Evolutionary conservation across 2,797 vertebrate species (phyloP).

Genomic region (Amphiprion clarkii): DNA sequence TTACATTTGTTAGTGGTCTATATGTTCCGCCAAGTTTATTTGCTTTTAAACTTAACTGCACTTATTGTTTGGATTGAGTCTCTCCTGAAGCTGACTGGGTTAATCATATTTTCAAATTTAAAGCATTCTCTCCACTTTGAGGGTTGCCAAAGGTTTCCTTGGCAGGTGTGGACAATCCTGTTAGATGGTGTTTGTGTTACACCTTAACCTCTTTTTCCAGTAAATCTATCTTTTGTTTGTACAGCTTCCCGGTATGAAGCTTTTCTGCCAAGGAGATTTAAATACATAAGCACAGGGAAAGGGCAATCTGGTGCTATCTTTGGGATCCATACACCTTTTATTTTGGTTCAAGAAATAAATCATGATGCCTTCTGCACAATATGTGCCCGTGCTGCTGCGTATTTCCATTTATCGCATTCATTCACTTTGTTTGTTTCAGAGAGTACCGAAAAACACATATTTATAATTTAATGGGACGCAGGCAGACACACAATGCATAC

Average conservation of each 20-base stretch:
- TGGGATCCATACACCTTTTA: constrained; percentile 20
- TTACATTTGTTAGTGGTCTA: too few relatives aligned
- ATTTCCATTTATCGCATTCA: neutral
- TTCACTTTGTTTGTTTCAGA: neutral
- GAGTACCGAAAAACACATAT: neutral
- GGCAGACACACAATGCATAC: neutral
- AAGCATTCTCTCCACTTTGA: constrained; percentile 67
- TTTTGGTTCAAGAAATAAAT: constrained; percentile 32
- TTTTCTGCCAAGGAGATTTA: constrained; percentile 66
- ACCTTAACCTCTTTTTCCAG: constrained; percentile 76
- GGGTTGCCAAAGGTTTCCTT: constrained; percentile 70
- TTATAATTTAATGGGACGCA: neutral
- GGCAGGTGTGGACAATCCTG: constrained; percentile 82
- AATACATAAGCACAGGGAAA: constrained; percentile 33
- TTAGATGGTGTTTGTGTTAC: constrained; percentile 74
- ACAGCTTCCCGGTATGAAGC: constrained; percentile 51
- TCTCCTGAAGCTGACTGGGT: constrained; percentile 70
- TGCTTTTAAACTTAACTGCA: constrained; percentile 52
- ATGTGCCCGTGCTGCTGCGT: neutral
- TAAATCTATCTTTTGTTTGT: constrained; percentile 70
- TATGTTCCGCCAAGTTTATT: constrained; percentile 4
- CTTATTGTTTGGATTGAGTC: constrained; percentile 64
- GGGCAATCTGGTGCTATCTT: constrained; percentile 37
- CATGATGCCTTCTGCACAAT: constrained; percentile 1
- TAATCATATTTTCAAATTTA: constrained; percentile 79